Evolutionary conservation across 35 echinoderm and acorn worm species (phyloP), one percentile per base, ranked within the genome.

Genomic region (Patiria miniata): DNA sequence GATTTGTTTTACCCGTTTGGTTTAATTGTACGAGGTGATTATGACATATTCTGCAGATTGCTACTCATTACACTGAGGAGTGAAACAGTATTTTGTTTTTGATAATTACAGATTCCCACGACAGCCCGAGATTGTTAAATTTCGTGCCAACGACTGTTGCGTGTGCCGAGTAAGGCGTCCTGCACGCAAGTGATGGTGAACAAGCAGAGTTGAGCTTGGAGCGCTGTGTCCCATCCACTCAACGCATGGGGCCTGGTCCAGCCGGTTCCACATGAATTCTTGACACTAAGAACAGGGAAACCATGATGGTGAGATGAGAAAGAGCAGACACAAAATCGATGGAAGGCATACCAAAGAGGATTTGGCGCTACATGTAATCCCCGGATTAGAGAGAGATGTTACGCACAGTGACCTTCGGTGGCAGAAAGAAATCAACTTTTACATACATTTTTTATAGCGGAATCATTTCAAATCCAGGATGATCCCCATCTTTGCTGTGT

Each of bases 281-380:
- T 28, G 26, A 73, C 14, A 32, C 1, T 34, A 73, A 7, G 21
- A 0, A 10, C 10, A 14, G 65, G 65, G 26, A 47, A 73, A 32
- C 28, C 57, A 73, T 23, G 26, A 23, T 7, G 65, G 65, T 30
- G 34, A 22, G n/a, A 32, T 14, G 65, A 30, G 29, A 73, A 23
- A 73, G 4, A 47, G 4, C 42, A 47, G 42, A 47, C 42, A 47
- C 42, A 73, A 73, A 73, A 73, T 73, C 65, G 65, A 73, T 73
- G 26, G n/a, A 26, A 22, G 65, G 29, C 65, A 73, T 73, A 34
- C 65, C 65, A 30, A 22, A 73, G 65, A 26, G 65, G 65, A 73
- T 73, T 73, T 18, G 65, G 14, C 19, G 26, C 17, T 26, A 1
- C 65, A 14, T 30, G 29, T 73, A 73, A 73, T 7, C 65, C 65